These are phyloP conservation scores for Buphagus erythrorhynchus DNA, from an alignment of 2,797 vertebrate species.

Conservation along the genomic window DNA sequence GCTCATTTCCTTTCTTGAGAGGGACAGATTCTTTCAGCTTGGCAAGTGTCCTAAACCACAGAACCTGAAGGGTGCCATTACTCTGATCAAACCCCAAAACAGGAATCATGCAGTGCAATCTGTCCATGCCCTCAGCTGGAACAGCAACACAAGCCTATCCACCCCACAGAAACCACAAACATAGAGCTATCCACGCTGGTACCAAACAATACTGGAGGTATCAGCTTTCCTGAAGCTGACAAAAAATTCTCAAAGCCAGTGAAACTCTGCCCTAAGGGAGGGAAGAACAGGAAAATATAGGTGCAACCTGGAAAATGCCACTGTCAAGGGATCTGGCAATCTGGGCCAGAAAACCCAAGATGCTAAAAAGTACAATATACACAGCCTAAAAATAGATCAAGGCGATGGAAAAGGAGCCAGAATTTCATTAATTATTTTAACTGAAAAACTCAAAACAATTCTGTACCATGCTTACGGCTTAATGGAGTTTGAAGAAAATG, in stretches of 20 bases:
- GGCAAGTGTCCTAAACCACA: not conserved
- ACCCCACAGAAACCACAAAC: not conserved
- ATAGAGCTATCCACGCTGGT: rapidly evolving
- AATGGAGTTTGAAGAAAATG: not conserved
- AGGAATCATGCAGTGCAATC: not conserved
- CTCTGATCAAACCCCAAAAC: not conserved
- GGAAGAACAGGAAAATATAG: not conserved
- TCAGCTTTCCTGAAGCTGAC: not conserved
- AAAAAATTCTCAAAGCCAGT: not conserved
- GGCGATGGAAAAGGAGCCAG: not conserved
- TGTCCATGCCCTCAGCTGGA: not conserved
- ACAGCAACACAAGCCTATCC: not conserved
- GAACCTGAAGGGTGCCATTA: not conserved
- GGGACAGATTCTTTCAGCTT: not conserved
- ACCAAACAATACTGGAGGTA: not conserved
- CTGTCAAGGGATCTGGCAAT: not conserved
- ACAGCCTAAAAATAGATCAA: not conserved
- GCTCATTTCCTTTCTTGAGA: not conserved
- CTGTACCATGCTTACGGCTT: not conserved
- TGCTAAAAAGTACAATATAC: not conserved
- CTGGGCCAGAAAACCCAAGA: not conserved
- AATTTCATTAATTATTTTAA: not conserved
- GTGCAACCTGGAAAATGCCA: not conserved
- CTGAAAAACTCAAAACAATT: not conserved
- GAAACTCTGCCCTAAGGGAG: not conserved